Evolutionary conservation across 2,113 vertebrate species (phyloP).

Genomic region (Camarhynchus parvulus): DNA sequence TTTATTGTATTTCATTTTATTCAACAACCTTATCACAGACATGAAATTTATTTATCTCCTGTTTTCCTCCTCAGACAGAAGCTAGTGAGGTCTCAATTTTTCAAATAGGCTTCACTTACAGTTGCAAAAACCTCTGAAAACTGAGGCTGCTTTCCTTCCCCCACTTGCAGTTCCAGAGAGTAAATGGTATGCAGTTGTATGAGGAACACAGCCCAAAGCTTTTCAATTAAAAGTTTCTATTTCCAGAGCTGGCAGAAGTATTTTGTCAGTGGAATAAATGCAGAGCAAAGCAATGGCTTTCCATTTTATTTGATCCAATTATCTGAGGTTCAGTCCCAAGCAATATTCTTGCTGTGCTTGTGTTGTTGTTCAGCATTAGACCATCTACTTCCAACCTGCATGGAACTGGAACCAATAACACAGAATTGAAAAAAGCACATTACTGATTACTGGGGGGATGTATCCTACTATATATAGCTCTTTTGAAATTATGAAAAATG

Average conservation of each 20-base stretch:
- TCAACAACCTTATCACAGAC: not conserved
- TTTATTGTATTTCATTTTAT: constrained; percentile 5
- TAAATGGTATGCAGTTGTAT: not conserved
- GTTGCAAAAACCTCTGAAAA: not conserved
- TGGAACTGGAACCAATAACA: not conserved
- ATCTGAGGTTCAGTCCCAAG: not conserved
- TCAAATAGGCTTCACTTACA: not conserved
- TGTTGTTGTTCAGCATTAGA: not conserved
- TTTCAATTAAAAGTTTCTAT: not conserved
- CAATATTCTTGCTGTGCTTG: not conserved
- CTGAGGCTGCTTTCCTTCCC: not conserved
- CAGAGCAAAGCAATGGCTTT: not conserved
- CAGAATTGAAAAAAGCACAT: not conserved
- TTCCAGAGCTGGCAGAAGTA: not conserved
- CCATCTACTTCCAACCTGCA: not conserved
- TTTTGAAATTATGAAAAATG: not conserved
- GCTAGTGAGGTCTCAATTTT: constrained; percentile 25
- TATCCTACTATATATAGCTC: not conserved
- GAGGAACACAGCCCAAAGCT: not conserved
- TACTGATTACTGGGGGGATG: not conserved
- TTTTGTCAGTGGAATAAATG: not conserved
- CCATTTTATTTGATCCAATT: not conserved
- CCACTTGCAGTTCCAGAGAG: not conserved
- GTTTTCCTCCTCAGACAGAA: not conserved
- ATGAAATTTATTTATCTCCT: not conserved